Evolutionary conservation across 2,888 invertebrate genomes (phyloP).

Genomic region (Drosophila percnosoma): DNA sequence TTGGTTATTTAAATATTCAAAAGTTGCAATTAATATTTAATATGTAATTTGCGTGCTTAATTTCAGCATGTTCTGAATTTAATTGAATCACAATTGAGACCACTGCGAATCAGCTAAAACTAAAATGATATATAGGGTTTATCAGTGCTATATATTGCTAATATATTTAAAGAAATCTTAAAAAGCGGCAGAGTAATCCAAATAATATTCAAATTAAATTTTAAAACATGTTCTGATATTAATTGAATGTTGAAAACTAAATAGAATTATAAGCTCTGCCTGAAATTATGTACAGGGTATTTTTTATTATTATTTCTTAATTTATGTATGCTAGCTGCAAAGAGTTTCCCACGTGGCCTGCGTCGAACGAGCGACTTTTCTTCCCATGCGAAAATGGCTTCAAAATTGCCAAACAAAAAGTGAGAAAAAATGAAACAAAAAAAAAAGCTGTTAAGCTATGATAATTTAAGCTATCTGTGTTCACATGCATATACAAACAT

Average conservation of each 20-base stretch:
- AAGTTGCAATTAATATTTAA: too few relatives aligned
- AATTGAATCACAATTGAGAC: background rate
- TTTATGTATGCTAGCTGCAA: background rate
- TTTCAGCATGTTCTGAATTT: background rate
- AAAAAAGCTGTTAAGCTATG: slow-evolving; percentile 47
- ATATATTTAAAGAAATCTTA: background rate
- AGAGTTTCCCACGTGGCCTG: background rate
- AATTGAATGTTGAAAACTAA: background rate
- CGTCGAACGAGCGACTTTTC: background rate
- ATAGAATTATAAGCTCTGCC: background rate
- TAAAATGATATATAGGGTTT: background rate
- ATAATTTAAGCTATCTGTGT: slow-evolving; percentile 41
- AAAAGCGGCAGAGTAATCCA: background rate
- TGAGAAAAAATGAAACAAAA: background rate
- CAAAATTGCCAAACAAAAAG: slow-evolving; percentile 23
- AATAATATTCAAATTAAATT: background rate
- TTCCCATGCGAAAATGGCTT: slow-evolving; percentile 1
- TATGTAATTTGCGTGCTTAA: background rate
- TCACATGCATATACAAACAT: background rate
- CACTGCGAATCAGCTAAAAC: background rate
- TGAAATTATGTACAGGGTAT: background rate
- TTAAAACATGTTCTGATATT: background rate
- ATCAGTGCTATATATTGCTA: too few relatives aligned
- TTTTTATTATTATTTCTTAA: background rate
- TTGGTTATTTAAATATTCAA: too few relatives aligned